Base-by-base conservation (phyloP, 1,140 invertebrate species). In the Ceratitis capitata region DNA sequence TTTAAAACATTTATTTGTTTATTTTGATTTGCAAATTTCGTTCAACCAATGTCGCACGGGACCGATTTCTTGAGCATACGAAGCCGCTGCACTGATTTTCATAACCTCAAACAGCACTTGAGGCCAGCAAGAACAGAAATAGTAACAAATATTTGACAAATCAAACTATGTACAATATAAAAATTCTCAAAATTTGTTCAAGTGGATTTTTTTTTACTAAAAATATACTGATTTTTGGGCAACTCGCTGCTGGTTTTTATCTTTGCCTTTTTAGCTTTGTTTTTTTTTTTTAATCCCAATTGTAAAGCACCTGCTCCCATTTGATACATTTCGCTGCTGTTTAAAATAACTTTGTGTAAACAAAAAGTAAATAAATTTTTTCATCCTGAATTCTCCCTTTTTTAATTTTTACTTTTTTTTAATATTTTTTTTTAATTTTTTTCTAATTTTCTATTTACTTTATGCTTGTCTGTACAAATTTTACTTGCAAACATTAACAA, bases 401-500 rank as follows among this genome's bases (percentile, higher is more conserved):
- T 19, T 19, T 56, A 1, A 19, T 56, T 47, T 47, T 47, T 47
- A 47, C 45, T 47, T 9, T 19, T 5, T 56, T 56, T n/a, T 4
- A 10, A 56, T 14, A 5, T 56, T 56, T 56, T n/a, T 19, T 1
- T 56, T 56, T 14, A 56, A 19, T 56, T 56, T 26, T 29, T 61
- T 74, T 42, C 14, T 16, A 3, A 16, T 5, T 35, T n/a, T 42
- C 19, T 42, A 69, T 78, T 78, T 78, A 12, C 26, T 78, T 78
- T 78, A 32, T 45, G 69, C 69, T 78, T 78, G 69, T 47, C 69
- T 45, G 2, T 45, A 78, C 39, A 47, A 78, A 78, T 78, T 45
- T 78, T 42, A n/a, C n/a, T 3, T n/a, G n/a, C 39, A 78, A 42
- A 78, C 69, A n/a, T n/a, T 78, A 78, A 45, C 7, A 23, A 78